Conservation (phyloP, 2,797 vertebrate species). For the Potorous gilbertii region DNA sequence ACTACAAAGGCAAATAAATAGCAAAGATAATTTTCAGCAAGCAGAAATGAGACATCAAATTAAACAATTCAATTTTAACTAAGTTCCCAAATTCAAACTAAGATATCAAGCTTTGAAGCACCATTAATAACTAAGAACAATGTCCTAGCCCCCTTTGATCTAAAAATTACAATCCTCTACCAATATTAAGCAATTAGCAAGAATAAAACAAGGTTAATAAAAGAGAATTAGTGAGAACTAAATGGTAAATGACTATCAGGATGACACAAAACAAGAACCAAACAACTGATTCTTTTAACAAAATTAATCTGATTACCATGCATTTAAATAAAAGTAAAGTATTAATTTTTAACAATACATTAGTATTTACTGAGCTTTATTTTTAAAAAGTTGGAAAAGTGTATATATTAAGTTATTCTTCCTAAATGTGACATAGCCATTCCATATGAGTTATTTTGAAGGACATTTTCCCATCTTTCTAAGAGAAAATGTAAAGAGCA, state of each 20-base stretch:
- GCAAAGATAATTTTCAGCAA: neutral
- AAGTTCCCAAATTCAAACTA: neutral
- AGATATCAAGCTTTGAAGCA: neutral
- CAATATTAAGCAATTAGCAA: neutral
- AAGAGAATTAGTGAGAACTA: neutral
- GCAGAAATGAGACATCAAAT: neutral
- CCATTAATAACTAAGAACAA: neutral
- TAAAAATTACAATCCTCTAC: neutral
- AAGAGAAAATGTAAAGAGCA: neutral
- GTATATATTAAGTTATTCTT: neutral
- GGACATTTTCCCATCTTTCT: neutral
- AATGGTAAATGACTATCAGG: neutral
- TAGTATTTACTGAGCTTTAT: neutral
- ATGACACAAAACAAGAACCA: neutral
- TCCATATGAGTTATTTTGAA: neutral
- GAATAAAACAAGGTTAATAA: neutral
- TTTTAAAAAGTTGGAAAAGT: neutral
- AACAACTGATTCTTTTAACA: neutral
- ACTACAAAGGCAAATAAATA: neutral
- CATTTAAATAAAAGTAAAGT: neutral
- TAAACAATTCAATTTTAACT: neutral
- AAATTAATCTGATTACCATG: neutral
- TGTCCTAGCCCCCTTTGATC: neutral
- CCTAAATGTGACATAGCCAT: neutral
- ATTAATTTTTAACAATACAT: neutral